Percentiles rank a stretch among this genome's conserved stretches.
Conservation (phyloP, 2,888 invertebrate genomes). For the Agapostemon virescens region DNA sequence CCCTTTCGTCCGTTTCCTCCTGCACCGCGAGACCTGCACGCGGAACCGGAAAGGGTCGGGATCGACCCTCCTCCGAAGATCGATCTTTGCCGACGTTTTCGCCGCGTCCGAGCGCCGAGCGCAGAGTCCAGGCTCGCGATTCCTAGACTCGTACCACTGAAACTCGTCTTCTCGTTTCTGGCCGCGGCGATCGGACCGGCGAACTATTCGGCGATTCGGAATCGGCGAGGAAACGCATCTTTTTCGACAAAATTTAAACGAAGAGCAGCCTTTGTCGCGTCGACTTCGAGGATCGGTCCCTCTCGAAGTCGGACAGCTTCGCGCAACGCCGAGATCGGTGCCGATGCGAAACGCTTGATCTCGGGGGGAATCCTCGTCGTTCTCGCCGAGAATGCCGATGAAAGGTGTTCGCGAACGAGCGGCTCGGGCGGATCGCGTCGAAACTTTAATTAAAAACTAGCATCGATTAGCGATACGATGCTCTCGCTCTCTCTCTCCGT, state of each 20-base stretch:
- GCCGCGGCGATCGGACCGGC: background rate
- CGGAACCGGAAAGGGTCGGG: too few species aligned
- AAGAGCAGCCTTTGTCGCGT: too few species aligned
- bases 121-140: conserved; percentile 5
- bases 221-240: too few species aligned
- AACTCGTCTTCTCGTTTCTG: background rate
- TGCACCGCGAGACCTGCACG: too few species aligned
- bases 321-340: background rate
- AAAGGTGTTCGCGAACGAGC: conserved; percentile 3
- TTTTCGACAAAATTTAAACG: too few species aligned
- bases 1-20: background rate
- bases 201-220: background rate
- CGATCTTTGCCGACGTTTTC: background rate
- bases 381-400: background rate
- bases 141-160: conserved; percentile 34
- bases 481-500: background rate
- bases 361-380: background rate
- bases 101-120: background rate
- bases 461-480: conserved; percentile 17
- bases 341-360: background rate
- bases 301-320: too few species aligned
- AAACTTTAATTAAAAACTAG: conserved; percentile 8
- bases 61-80: background rate
- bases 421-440: background rate
- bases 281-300: too few species aligned